Conservation (phyloP, 1,140 invertebrate species). For the Lordiphosa stackelbergi region DNA sequence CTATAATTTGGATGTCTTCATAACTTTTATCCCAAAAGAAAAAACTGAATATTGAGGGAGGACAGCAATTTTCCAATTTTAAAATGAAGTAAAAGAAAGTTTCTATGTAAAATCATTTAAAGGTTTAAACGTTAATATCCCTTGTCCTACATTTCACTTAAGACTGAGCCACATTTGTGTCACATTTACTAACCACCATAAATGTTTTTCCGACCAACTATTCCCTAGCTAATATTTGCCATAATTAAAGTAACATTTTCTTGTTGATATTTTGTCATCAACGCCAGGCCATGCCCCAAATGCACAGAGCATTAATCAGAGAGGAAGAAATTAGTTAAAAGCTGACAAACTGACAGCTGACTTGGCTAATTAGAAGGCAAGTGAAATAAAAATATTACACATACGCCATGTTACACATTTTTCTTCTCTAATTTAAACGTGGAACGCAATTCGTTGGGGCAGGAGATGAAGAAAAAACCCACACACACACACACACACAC, state of each 20-base stretch:
- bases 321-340: constrained; percentile 64
- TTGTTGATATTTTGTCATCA: constrained; percentile 33
- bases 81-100: no score
- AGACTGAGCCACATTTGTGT: constrained; percentile 4
- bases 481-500: no score
- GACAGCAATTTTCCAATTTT: no score
- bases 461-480: constrained; percentile 26
- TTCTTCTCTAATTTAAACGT: constrained; percentile 61
- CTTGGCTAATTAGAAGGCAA: constrained; percentile 71
- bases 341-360: constrained; percentile 61
- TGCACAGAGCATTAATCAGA: constrained; percentile 61
- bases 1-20: no score
- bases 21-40: no score
- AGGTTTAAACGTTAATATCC: no score
- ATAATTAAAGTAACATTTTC: constrained; percentile 40
- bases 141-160: constrained; percentile 13
- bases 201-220: constrained; percentile 13
- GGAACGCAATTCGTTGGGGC: background rate
- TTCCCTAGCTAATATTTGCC: constrained; percentile 34
- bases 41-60: no score
- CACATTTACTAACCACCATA: constrained; percentile 17
- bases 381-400: constrained; percentile 75
- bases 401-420: constrained; percentile 63
- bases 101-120: no score
- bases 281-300: constrained; percentile 50